Evolutionary conservation across 2,888 invertebrate species (phyloP), one percentile per base, ranked within the genome.

Genomic region (Catocala sponsa): DNA sequence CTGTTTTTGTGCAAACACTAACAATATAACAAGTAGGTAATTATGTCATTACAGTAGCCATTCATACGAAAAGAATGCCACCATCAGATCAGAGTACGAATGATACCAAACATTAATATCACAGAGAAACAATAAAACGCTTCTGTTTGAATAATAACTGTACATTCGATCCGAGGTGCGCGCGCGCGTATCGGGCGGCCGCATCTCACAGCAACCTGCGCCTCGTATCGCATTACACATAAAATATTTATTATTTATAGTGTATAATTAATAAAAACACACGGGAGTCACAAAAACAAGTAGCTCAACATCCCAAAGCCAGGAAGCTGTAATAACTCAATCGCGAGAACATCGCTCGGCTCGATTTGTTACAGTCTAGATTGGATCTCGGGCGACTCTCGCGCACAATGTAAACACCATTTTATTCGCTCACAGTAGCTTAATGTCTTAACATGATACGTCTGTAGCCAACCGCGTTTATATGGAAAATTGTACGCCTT

Each of bases 311-410:
- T 51, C 43, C 49, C 63, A 50, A 54, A 58, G 58, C 49, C 63
- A 63, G 94, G 94, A 94, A 92, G 91, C 88, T 90, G 91, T 93
- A 94, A 94, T 94, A 94, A 94, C 94, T 95, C 94, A 95, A 94
- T 95, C 91, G 94, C 89, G 80, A 86, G 85, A 83, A 84, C 88
- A 80, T 84, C 80, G 85, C 84, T 82, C 81, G 84, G 80, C 85
- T 85, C 94, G 88, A 95, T 95, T 95, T 93, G 94, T 95, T 85
- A 87, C 85, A 88, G 92, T 90, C 92, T 86, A 76, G 95, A 95
- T 94, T 89, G 85, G 89, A 95, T 95, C 94, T 90, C 78, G 62
- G 74, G 77, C 55, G 65, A 79, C 78, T 71, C 66, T 79, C 41
- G 50, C 80, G 84, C 84, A 87, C 84, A 90, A 84, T 90, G 83